Percentiles rank a stretch among this genome's conserved stretches.
These are phyloP conservation scores for Euborellia annulipes DNA, from an alignment of 1,140 invertebrate genomes.

Conservation along the genomic window DNA sequence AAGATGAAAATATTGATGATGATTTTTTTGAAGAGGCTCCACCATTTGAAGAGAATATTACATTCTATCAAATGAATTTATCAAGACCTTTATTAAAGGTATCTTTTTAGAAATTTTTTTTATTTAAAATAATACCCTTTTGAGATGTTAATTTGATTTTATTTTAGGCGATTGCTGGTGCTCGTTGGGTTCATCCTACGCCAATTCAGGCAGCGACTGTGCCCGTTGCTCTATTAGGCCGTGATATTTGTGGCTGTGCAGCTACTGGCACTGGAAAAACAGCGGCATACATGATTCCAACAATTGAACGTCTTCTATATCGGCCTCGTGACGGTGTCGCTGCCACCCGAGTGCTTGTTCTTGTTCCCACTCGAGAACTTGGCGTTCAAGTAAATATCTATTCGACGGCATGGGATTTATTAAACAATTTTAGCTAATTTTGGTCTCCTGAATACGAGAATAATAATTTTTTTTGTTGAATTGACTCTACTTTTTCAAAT, in stretches of 20 bases:
- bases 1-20: conserved; percentile 36
- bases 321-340: conserved; percentile 41
- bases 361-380: conserved; percentile 93
- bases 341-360: conserved; percentile 72
- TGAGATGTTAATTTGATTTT: too few relatives aligned
- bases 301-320: conserved; percentile 82
- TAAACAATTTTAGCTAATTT: too few relatives aligned
- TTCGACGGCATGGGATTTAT: too few relatives aligned
- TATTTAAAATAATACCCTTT: too few relatives aligned
- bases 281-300: conserved; percentile 95
- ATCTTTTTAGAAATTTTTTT: too few relatives aligned
- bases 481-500: too few relatives aligned
- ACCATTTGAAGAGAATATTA: conserved; percentile 47
- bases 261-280: conserved; percentile 98
- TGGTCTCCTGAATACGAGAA: too few relatives aligned
- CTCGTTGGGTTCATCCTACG: conserved; percentile 88
- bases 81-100: conserved; percentile 75
- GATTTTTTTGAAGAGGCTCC: conserved; percentile 62
- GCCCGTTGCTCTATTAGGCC: conserved; percentile 75
- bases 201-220: conserved; percentile 91
- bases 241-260: conserved; percentile 90
- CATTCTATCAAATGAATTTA: conserved; percentile 87
- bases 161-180: conserved; percentile 57
- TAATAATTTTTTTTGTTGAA: too few relatives aligned
- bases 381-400: conserved; percentile 86